Evolutionary conservation across 2,113 vertebrate genomes (phyloP), one percentile per base, ranked within the genome.

Genomic region (Oreochromis aureus): DNA sequence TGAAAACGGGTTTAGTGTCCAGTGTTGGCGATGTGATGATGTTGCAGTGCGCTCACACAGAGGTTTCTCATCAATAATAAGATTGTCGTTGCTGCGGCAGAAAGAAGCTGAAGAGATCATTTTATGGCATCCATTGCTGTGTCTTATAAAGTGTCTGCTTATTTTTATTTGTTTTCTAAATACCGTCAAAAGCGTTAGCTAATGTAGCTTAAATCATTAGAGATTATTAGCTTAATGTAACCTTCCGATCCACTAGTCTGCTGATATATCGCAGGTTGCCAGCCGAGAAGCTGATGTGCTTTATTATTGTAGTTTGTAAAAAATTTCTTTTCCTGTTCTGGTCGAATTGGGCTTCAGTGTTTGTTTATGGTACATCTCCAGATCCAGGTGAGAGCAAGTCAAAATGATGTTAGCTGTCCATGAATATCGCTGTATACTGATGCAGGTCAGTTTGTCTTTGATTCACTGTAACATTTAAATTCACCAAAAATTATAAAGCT

Each of bases 261-360:
- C 34, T 66, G 61, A 15, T 6, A 1, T 59, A 32, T 59, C 3
- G 0, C 5, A 0, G 2, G 61, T 39, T 66, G 34, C n/a, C 34
- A n/a, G 61, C 6, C 34, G 39, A 3, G 61, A 66, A 66, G 34
- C 6, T n/a, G 32, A 63, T 1, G 59, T 63, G 32, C 10, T 36
- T 36, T 36, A 66, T 66, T 66, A 36, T 36, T 66, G n/a, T 66
- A 36, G 18, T 66, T 30, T 30, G 13, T 59, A 32, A 59, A 59
- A 58, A 59, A 5, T 5, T 9, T 59, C 5, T 59, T 30, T 59
- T 59, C 34, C 34, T 66, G 61, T 39, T 66, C 2, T 7, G 34
- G 10, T n/a, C 19, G 1, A 66, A 39, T 66, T 22, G 61, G 61
- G 61, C 10, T 1, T 66, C 19, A 2, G 34, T 39, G 61, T 66